These are phyloP conservation scores for Phaenicophaeus curvirostris DNA, from an alignment of 2,797 vertebrate species.

Conservation along the genomic window DNA sequence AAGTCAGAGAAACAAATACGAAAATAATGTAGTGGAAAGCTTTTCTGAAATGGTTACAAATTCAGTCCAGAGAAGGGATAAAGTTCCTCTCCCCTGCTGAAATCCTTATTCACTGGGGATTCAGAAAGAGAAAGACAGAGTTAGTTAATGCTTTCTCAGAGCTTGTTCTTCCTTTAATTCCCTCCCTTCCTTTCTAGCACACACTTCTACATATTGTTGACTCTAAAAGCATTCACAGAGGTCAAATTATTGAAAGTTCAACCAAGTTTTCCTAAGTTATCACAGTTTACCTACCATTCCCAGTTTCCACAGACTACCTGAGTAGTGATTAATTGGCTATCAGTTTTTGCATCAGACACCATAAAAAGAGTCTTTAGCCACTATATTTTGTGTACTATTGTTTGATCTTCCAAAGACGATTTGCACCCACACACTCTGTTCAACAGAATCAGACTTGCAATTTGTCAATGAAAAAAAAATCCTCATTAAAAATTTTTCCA, in stretches of 20 bases:
- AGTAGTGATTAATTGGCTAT: slow-evolving; percentile 41
- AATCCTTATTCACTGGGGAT: neutral
- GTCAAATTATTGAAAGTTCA: slow-evolving; percentile 66
- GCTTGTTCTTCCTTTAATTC: slow-evolving; percentile 54
- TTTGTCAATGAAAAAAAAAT: neutral
- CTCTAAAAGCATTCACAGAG: slow-evolving; percentile 51
- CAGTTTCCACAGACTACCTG: neutral
- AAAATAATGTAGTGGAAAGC: neutral
- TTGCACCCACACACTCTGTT: slow-evolving; percentile 21
- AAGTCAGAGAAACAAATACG: slow-evolving; percentile 23
- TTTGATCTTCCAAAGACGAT: slow-evolving; percentile 56
- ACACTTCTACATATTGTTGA: slow-evolving; percentile 36
- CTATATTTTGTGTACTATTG: slow-evolving; percentile 20
- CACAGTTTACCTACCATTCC: slow-evolving; percentile 52
- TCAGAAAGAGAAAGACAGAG: neutral
- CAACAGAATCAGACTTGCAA: slow-evolving; percentile 1
- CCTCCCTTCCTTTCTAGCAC: neutral
- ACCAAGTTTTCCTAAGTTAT: slow-evolving; percentile 64
- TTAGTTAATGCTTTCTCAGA: slow-evolving; percentile 41
- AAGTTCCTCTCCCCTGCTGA: neutral
- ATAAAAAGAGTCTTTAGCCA: slow-evolving; percentile 26
- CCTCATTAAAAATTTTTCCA: slow-evolving; percentile 69
- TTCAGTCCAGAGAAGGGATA: neutral
- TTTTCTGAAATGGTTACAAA: slow-evolving; percentile 27
- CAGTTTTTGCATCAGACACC: slow-evolving; percentile 16